Conservation (phyloP, 2,888 invertebrate species). For the Rhodophaea formosa region DNA sequence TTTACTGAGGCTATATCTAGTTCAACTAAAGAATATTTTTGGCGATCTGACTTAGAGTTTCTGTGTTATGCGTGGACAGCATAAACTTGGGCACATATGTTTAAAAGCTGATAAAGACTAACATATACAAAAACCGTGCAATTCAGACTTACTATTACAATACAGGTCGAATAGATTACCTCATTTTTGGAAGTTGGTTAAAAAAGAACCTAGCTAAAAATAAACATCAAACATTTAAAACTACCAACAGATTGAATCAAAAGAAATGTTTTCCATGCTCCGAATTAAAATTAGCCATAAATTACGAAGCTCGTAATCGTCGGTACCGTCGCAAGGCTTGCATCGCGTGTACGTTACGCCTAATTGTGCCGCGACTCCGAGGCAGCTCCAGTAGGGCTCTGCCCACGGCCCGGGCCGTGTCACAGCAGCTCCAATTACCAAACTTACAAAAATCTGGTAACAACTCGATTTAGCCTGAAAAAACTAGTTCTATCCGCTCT, state of each 20-base stretch:
- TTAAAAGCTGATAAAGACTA: too few species aligned
- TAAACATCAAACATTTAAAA: not conserved
- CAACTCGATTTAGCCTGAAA: not conserved
- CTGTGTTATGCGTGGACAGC: too few species aligned
- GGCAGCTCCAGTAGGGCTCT: slow-evolving; percentile 10
- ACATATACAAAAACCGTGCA: too few species aligned
- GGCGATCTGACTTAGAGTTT: too few species aligned
- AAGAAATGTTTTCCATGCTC: slow-evolving; percentile 20
- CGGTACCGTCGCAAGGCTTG: slow-evolving; percentile 17
- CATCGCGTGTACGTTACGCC: slow-evolving; percentile 18
- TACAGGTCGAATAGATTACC: too few species aligned
- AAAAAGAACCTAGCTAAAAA: not conserved
- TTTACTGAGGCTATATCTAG: too few species aligned
- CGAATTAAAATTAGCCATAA: slow-evolving; percentile 15
- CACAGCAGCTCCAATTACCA: not conserved
- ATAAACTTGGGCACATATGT: too few species aligned
- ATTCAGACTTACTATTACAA: too few species aligned
- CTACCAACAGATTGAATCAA: slow-evolving; percentile 4
- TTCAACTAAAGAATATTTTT: too few species aligned
- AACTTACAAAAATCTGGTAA: not conserved
- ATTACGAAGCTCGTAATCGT: slow-evolving; percentile 15
- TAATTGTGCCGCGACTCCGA: slow-evolving; percentile 4
- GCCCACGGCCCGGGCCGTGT: slow-evolving; percentile 18
- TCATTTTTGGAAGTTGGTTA: too few species aligned
- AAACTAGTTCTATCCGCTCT: not conserved